phyloP scores from a whole-genome alignment of 2,888 invertebrate species.

The Euproctis similis region DNA sequence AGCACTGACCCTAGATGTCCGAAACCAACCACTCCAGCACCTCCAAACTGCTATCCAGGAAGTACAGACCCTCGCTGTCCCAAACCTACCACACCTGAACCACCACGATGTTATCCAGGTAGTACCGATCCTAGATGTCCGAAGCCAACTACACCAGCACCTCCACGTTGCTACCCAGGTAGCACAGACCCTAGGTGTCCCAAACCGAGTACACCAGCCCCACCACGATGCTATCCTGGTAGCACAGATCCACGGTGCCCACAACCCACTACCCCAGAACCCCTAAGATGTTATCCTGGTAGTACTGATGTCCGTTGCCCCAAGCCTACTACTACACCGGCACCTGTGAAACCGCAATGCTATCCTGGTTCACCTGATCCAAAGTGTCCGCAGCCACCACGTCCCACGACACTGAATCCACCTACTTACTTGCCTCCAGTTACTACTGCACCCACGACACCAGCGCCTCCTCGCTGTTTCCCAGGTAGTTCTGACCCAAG shows the following conservation, averaged over 20 bases:
- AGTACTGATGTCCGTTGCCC: conserved; percentile 27
- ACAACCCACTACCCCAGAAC: conserved; percentile 18
- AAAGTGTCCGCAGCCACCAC: conserved; percentile 7
- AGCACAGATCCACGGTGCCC: conserved; percentile 33
- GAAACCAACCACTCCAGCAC: conserved; percentile 20
- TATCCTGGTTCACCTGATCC: conserved; percentile 13
- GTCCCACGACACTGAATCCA: conserved; percentile 9
- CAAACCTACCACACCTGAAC: conserved; percentile 21
- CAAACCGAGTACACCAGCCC: conserved; percentile 18
- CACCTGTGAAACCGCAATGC: conserved; percentile 19
- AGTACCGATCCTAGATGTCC: conserved; percentile 34
- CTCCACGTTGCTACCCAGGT: conserved; percentile 17
- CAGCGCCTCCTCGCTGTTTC: conserved; percentile 26
- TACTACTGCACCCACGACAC: conserved; percentile 28
- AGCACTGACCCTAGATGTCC: conserved; percentile 34
- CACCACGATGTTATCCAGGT: conserved; percentile 26
- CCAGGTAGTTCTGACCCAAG: conserved; percentile 39
- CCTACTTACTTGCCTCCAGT: conserved; percentile 17
- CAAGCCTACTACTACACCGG: conserved; percentile 31
- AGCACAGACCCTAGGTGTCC: conserved; percentile 17
- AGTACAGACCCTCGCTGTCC: conserved; percentile 29
- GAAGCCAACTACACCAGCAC: conserved; percentile 12
- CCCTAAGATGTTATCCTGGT: conserved; percentile 27
- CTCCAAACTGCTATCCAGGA: conserved; percentile 37
- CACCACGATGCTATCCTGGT: conserved; percentile 24